Evolutionary conservation across 2,888 invertebrate genomes (phyloP).

Genomic region (Troides oblongomaculatus): DNA sequence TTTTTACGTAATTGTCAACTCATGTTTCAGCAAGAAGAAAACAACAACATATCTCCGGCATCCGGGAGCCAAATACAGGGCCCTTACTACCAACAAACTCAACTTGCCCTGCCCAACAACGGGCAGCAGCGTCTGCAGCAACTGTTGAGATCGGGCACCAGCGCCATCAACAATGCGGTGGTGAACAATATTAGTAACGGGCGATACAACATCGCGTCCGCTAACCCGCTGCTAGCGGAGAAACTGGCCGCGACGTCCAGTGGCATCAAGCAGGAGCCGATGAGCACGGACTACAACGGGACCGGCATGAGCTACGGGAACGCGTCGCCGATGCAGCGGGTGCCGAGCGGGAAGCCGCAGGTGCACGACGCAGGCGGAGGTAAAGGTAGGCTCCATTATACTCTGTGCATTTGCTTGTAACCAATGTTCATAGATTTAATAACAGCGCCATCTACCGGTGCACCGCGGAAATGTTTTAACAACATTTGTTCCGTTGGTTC

Average conservation of each 20-base stretch:
- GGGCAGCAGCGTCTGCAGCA: constrained; percentile 73
- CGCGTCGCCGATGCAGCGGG: constrained; percentile 75
- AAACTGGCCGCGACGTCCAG: constrained; percentile 88
- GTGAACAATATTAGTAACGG: constrained; percentile 77
- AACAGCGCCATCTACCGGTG: constrained; percentile 44
- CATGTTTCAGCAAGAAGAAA: constrained; percentile 77
- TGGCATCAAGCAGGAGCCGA: constrained; percentile 78
- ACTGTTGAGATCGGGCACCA: constrained; percentile 68
- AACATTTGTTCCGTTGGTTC: not conserved
- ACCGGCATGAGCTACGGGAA: constrained; percentile 76
- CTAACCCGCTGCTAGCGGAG: constrained; percentile 92
- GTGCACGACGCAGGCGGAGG: constrained; percentile 78
- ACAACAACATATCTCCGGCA: constrained; percentile 71
- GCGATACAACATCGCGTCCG: constrained; percentile 89
- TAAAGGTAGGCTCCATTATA: constrained; percentile 70
- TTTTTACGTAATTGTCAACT: constrained; percentile 8
- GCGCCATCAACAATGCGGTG: constrained; percentile 71
- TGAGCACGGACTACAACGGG: constrained; percentile 74
- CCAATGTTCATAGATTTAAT: constrained; percentile 8
- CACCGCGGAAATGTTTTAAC: constrained; percentile 32
- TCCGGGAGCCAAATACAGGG: constrained; percentile 66
- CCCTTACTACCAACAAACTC: constrained; percentile 68
- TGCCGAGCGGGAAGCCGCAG: constrained; percentile 76
- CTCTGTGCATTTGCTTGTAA: constrained; percentile 23
- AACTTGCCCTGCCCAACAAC: constrained; percentile 62